phyloP scores from a whole-genome alignment of 2,888 invertebrate genomes.

The Prosapia bicincta region DNA sequence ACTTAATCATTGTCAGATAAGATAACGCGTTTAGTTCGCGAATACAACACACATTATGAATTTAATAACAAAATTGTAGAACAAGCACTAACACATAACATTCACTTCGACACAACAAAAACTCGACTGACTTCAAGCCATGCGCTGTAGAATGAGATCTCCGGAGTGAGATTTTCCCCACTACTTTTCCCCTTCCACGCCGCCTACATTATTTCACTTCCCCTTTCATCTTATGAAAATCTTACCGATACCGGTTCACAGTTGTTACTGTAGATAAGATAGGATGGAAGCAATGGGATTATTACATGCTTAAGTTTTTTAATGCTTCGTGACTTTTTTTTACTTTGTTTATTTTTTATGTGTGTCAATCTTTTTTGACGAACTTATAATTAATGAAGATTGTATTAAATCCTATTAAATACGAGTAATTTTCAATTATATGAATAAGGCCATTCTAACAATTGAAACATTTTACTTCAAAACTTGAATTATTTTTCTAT shows the following conservation, averaged over 20 bases:
- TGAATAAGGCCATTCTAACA: no score
- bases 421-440: no score
- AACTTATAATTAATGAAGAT: no score
- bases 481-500: no score
- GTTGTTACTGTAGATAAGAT: neutral
- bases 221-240: neutral
- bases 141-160: neutral
- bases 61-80: neutral
- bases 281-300: neutral
- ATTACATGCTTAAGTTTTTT: no score
- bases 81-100: neutral
- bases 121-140: neutral
- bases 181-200: neutral
- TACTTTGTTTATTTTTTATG: no score
- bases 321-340: no score
- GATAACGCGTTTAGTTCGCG: neutral
- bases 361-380: no score
- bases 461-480: no score
- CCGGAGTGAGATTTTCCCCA: neutral
- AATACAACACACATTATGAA: neutral
- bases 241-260: neutral
- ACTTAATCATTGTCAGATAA: neutral
- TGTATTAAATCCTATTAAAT: no score
- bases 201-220: slow-evolving; percentile 2
- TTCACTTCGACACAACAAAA: neutral